A percentile compares a stretch with the other conserved stretches of the same genome.
phyloP scores from a whole-genome alignment of 2,797 vertebrate species.

The Thaleichthys pacificus region DNA sequence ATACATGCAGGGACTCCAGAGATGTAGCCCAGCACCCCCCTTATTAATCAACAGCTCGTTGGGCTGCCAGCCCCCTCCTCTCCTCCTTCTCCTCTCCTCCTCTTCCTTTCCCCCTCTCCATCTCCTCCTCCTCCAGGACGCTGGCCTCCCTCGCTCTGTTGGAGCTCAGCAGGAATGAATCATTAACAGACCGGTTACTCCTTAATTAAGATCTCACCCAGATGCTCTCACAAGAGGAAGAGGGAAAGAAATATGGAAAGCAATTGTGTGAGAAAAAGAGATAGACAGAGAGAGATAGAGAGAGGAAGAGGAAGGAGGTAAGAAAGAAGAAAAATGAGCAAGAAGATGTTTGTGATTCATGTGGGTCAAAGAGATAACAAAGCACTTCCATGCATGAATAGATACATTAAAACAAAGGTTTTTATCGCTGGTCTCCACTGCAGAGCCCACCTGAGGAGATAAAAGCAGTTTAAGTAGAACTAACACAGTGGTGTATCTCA shows the following conservation, averaged over 20 bases:
- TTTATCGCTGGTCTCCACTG: too few species aligned
- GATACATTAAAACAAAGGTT: too few species aligned
- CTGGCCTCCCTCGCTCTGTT: constrained; percentile 22
- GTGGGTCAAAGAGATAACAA: not conserved
- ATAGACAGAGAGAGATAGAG: too few species aligned
- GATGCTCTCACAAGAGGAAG: constrained; percentile 74
- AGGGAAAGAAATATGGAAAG: not conserved
- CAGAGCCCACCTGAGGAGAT: not conserved
- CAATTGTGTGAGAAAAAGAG: not conserved
- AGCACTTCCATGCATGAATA: too few species aligned
- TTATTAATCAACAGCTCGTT: constrained; percentile 71
- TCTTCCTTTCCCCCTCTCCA: constrained; percentile 70
- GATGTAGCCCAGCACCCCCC: constrained; percentile 43
- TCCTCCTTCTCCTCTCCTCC: constrained; percentile 61
- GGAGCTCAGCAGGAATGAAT: constrained; percentile 72
- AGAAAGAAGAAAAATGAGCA: not conserved
- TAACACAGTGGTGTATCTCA: not conserved
- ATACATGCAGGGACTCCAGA: constrained; percentile 47
- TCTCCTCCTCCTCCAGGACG: constrained; percentile 28
- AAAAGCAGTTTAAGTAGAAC: not conserved
- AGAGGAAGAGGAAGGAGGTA: not conserved
- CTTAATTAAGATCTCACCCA: constrained; percentile 83
- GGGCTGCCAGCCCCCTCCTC: constrained; percentile 36
- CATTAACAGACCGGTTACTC: constrained; percentile 73
- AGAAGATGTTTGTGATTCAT: not conserved